Conservation (phyloP, 2,113 vertebrate species). For the Megaleporinus macrocephalus region DNA sequence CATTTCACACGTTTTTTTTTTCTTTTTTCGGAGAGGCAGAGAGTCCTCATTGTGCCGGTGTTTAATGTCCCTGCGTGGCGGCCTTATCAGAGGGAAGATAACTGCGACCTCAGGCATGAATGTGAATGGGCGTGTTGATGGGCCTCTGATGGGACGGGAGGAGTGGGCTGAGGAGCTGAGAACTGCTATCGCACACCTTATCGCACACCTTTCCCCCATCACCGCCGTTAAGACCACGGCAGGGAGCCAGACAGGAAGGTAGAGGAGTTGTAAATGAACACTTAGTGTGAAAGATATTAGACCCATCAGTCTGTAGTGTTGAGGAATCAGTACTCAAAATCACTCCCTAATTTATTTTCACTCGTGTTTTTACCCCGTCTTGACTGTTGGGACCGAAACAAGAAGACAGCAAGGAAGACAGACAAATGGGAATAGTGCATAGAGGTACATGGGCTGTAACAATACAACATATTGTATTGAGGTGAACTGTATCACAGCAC, state of each 20-base stretch:
- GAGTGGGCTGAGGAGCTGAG: slow-evolving; percentile 38
- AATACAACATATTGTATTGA: too few relatives aligned
- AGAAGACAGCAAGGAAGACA: too few relatives aligned
- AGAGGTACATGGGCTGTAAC: too few relatives aligned
- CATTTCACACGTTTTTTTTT: slow-evolving; percentile 59
- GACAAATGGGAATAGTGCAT: too few relatives aligned
- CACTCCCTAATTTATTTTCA: background rate
- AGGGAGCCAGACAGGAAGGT: slow-evolving; percentile 21
- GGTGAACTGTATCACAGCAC: too few relatives aligned
- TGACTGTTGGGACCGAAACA: too few relatives aligned
- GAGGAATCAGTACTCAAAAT: background rate
- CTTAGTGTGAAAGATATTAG: background rate
- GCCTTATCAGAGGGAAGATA: slow-evolving; percentile 38
- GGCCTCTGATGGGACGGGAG: slow-evolving; percentile 42
- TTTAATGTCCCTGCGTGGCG: slow-evolving; percentile 29
- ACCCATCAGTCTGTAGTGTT: background rate
- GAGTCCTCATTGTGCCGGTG: slow-evolving; percentile 9
- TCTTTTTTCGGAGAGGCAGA: slow-evolving; percentile 3
- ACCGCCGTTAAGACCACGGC: slow-evolving; percentile 34
- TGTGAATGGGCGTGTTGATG: slow-evolving; percentile 52
- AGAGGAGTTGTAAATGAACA: background rate
- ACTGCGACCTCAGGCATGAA: slow-evolving; percentile 42
- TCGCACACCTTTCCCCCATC: slow-evolving; percentile 39
- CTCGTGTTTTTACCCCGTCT: too few relatives aligned
- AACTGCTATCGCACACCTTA: slow-evolving; percentile 48